Conservation (phyloP, 1,140 invertebrate species). For the Sarcophaga peregrina region DNA sequence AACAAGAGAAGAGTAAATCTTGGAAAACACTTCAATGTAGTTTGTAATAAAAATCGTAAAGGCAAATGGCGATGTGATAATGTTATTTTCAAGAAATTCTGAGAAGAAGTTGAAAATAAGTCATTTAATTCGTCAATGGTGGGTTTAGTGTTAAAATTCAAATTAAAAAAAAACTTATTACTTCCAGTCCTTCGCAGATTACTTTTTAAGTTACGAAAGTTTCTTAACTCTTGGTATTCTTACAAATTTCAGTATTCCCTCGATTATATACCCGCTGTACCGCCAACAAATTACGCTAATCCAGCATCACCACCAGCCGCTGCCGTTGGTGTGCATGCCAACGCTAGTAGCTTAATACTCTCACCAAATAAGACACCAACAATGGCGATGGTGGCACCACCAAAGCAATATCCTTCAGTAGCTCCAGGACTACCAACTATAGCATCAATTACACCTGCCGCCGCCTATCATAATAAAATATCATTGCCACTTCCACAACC, state of each 20-base stretch:
- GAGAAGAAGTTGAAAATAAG: too few relatives aligned
- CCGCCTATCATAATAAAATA: conserved; percentile 41
- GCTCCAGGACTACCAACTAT: conserved; percentile 2
- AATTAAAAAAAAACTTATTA: too few relatives aligned
- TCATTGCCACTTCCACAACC: conserved; percentile 12
- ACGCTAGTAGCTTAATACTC: conserved; percentile 54
- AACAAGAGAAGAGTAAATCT: too few relatives aligned
- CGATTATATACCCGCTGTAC: conserved; percentile 53
- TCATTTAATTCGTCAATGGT: too few relatives aligned
- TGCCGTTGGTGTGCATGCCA: conserved; percentile 51
- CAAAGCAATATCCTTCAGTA: conserved; percentile 53
- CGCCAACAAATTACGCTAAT: conserved; percentile 50
- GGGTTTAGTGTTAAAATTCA: too few relatives aligned
- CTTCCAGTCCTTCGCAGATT: too few relatives aligned
- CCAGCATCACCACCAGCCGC: conserved; percentile 50
- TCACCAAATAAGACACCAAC: conserved; percentile 53
- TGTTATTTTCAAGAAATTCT: too few relatives aligned
- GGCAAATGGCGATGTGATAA: too few relatives aligned
- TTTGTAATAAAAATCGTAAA: too few relatives aligned
- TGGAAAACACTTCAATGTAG: too few relatives aligned
- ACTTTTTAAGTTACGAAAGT: too few relatives aligned
- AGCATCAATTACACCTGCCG: conserved; percentile 2
- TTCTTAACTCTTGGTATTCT: background rate
- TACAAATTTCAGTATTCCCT: conserved; percentile 53
- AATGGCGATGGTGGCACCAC: conserved; percentile 55